phyloP scores from a whole-genome alignment of 2,113 vertebrate genomes.

The Heterotilapia buettikoferi region DNA sequence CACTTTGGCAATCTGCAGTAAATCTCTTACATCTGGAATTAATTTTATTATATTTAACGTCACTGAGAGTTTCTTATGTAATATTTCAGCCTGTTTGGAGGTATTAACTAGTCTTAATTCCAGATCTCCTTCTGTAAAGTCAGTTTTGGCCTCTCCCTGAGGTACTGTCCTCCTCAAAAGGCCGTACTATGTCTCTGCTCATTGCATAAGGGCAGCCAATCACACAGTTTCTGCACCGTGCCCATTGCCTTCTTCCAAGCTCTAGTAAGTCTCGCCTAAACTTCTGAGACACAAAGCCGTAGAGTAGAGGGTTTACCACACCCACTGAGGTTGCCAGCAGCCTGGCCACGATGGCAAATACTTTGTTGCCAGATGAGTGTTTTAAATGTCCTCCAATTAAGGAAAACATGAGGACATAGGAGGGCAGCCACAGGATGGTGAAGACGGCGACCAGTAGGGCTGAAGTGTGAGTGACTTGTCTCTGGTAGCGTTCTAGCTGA shows the following conservation, averaged over 20 bases:
- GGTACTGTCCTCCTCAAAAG: constrained; percentile 58
- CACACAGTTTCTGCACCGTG: constrained; percentile 9
- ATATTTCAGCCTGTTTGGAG: neutral
- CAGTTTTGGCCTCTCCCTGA: constrained; percentile 38
- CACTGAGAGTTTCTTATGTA: neutral
- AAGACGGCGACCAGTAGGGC: constrained; percentile 72
- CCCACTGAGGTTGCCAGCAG: constrained; percentile 66
- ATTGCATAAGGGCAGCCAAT: constrained; percentile 11
- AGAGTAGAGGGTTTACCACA: constrained; percentile 72
- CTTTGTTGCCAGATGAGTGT: neutral
- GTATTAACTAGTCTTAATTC: neutral
- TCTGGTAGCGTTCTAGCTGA: constrained; percentile 72
- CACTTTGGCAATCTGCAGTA: neutral
- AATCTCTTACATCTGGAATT: neutral
- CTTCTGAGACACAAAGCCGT: constrained; percentile 70
- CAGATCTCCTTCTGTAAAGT: neutral
- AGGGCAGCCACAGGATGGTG: constrained; percentile 74
- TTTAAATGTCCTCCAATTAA: constrained; percentile 25
- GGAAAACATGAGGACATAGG: constrained; percentile 73
- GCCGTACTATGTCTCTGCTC: constrained; percentile 55
- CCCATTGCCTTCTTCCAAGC: constrained; percentile 37
- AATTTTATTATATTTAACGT: neutral
- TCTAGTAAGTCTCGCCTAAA: constrained; percentile 63
- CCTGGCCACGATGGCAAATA: constrained; percentile 54
- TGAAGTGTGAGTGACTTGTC: constrained; percentile 71